Evolutionary conservation across 2,797 vertebrate species (phyloP), one percentile per base, ranked within the genome.

Genomic region (Stomatorhinus walkeri): DNA sequence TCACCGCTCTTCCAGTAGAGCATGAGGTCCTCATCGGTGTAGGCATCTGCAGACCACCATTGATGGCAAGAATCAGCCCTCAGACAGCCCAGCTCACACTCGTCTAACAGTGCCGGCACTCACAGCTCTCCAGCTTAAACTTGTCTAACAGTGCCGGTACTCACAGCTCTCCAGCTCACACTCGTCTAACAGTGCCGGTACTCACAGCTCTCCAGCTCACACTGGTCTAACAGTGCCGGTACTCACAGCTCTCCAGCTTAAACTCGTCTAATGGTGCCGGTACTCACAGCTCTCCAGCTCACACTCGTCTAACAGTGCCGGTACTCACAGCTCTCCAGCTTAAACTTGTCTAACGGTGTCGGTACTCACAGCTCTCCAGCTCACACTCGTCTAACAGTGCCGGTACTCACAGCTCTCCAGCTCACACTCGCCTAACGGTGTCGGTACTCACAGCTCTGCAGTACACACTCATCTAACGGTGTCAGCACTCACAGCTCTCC

Each of bases 21-120:
- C 98, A 99, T 99, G 90, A 99, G 94, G 91, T 99, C 98, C 94
- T 99, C 98, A 88, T 99, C 98, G 3, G 98, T 99, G 91, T 99
- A 99, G 10, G 98, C 98, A 92, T 99, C 98, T 99, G 87, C 32
- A 10, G 46, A 48, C 36, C 24, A 12, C 12, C 48, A 14, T 64
- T 40, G 24, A 36, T 43, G 52, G 16, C 22, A 16, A 56, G 16
- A 59, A 43, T 16, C 51, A 59, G 22, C 28, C 28, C 49, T 7
- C 7, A 49, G 40, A 51, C 46, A 85, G n/a, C 76, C 28, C 49
- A 40, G 85, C 28, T 40, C 28, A 52, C 14, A 22, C 87, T 4
- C 28, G 22, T 24, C 52, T 2, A 81, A 19, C 7, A 7, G 43
- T 6, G 9, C 54, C 32, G 54, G 1, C 46, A 96, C 98, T 24